Conservation (phyloP, 1,140 invertebrate species). For the Drosophila leontia region DNA sequence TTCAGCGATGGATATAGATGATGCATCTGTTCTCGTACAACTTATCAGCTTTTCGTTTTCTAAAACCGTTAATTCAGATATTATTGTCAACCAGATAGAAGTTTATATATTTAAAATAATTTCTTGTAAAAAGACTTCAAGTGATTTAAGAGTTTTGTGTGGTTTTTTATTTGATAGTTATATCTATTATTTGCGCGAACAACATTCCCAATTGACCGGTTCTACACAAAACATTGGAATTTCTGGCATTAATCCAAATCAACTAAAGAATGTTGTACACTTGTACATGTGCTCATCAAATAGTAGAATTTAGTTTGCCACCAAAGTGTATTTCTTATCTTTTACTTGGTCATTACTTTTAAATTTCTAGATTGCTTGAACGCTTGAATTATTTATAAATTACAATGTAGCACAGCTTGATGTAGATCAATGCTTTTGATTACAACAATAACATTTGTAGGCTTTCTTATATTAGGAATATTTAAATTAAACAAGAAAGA, state of each 20-base stretch:
- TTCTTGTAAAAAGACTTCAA: background rate
- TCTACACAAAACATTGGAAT: slow-evolving; percentile 60
- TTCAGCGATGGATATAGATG: slow-evolving; percentile 92
- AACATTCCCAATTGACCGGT: slow-evolving; percentile 40
- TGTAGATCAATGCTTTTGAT: slow-evolving; percentile 21
- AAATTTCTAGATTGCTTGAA: slow-evolving; percentile 18
- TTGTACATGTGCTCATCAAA: slow-evolving; percentile 29
- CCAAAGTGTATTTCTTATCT: slow-evolving; percentile 13
- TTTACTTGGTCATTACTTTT: slow-evolving; percentile 10
- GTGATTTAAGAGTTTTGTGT: background rate
- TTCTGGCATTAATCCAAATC: slow-evolving; percentile 69
- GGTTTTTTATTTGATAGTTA: background rate
- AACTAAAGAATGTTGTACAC: slow-evolving; percentile 66
- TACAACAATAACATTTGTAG: background rate
- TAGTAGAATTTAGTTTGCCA: slow-evolving; percentile 43
- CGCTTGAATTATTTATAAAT: slow-evolving; percentile 8
- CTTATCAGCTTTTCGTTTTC: slow-evolving; percentile 71
- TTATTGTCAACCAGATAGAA: background rate
- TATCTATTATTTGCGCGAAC: slow-evolving; percentile 20
- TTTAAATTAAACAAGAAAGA: too few species aligned
- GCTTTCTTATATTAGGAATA: background rate
- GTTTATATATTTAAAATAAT: background rate
- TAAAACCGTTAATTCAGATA: slow-evolving; percentile 26
- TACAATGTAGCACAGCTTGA: slow-evolving; percentile 1
- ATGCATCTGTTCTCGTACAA: slow-evolving; percentile 88